Evolutionary conservation across 1,140 invertebrate species (phyloP).

Genomic region (Leptinotarsa lineolata): DNA sequence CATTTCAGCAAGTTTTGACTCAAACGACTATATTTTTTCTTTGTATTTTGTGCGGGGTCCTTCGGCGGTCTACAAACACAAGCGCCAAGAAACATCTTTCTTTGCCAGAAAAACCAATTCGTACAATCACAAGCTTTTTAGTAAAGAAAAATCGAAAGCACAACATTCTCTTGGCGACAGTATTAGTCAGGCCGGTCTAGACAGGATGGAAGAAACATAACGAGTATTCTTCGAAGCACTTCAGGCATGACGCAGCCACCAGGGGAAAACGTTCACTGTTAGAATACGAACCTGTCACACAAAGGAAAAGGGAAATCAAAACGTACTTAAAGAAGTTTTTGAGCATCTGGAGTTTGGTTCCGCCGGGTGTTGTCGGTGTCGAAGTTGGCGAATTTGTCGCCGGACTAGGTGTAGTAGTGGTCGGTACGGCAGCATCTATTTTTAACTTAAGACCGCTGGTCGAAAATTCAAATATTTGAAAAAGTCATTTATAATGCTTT

Average conservation of each 20-base stretch:
- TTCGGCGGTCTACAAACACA: neutral
- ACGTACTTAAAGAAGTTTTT: conserved; percentile 93
- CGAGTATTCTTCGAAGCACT: no score
- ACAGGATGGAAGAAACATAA: neutral
- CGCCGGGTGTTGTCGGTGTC: conserved; percentile 64
- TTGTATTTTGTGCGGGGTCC: no score
- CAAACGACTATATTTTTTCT: no score
- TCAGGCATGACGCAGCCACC: no score
- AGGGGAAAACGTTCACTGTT: neutral
- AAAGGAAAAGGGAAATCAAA: neutral
- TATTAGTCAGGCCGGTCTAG: neutral
- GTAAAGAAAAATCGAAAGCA: neutral
- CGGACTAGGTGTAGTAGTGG: conserved; percentile 31
- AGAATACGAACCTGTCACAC: conserved; percentile 7
- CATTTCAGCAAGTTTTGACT: no score
- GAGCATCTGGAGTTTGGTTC: conserved; percentile 85
- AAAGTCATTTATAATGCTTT: no score
- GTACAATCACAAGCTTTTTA: neutral
- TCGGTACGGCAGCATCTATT: neutral
- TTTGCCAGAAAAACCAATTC: neutral
- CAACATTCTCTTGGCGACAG: neutral
- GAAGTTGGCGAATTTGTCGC: conserved; percentile 51
- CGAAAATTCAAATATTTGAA: neutral
- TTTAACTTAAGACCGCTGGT: conserved; percentile 35
- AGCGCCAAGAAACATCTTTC: neutral